A percentile compares a stretch with the other conserved stretches of the same genome.
Evolutionary conservation across 2,797 vertebrate genomes (phyloP).

Genomic region (Chaenodraco wilsoni): DNA sequence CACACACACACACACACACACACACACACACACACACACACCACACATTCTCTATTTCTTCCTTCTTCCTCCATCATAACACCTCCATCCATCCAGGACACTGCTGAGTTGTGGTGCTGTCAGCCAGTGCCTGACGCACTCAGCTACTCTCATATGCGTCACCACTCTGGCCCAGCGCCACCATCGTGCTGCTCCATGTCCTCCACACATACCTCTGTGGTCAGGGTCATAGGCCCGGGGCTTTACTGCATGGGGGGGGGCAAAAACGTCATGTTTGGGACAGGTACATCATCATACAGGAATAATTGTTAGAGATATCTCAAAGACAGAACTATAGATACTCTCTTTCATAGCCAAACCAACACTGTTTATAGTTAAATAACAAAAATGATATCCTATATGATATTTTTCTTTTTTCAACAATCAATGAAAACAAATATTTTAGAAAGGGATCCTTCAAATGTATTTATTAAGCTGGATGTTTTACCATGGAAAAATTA

Average conservation of each 20-base stretch:
- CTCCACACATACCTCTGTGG: constrained; percentile 55
- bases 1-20: too few relatives aligned
- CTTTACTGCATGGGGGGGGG: constrained; percentile 43
- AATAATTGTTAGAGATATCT: neutral
- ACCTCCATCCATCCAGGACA: constrained; percentile 78
- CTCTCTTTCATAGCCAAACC: neutral
- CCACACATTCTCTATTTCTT: constrained; percentile 40
- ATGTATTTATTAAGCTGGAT: neutral
- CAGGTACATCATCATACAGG: neutral
- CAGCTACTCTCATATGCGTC: constrained; percentile 76
- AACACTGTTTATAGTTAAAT: neutral
- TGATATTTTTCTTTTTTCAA: neutral
- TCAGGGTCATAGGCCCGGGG: constrained; percentile 53
- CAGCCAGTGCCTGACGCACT: constrained; percentile 79
- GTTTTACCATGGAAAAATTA: neutral
- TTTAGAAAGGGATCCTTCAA: neutral
- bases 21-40: constrained; percentile 25
- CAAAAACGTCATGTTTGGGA: constrained; percentile 22
- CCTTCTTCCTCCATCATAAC: constrained; percentile 76
- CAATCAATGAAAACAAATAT: neutral
- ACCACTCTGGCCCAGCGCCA: constrained; percentile 66
- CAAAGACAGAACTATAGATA: neutral
- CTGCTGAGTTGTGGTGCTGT: constrained; percentile 72
- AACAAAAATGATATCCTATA: neutral
- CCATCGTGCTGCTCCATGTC: constrained; percentile 65